Base-by-base conservation (phyloP, 2,113 vertebrate genomes). In the Lampris incognitus region DNA sequence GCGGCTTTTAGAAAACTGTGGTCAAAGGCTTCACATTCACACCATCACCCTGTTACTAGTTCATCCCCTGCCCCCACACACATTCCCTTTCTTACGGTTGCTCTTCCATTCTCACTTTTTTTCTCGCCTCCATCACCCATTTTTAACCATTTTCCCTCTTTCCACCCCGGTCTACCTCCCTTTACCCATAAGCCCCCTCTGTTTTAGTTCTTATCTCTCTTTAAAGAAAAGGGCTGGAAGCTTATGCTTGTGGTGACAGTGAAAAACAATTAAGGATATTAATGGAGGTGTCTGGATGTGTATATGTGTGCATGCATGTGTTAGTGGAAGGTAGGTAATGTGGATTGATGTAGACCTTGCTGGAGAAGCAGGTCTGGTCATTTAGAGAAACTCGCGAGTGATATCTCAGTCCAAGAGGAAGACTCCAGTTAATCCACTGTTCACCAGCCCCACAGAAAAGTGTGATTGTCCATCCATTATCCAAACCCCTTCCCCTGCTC, bases 161-260 rank as follows among this genome's bases (percentile, higher is more conserved):
- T 71, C 46, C 46, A 69, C 76, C 68, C 65, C 78, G 58, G 52
- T 55, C 72, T 70, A 77, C 77, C 81, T 85, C 87, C 76, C 48
- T 72, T 71, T 66, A 64, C 79, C 79, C 74, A 85, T 84, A 78
- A 87, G 69, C 66, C n/a, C 66, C 64, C 37, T 78, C 71, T 81
- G 83, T 88, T 86, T 85, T 37, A 10, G 60, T 72, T 71, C 60
- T 63, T 67, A 57, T 69, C 74, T 64, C 64, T 78, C 69, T 9
- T 41, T 4, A 10, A 9, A 61, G 59, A 42, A 7, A 13, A 24
- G 24, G 9, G 37, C 36, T 3, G 57, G 9, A 38, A 8, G 5
- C 59, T 5, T 61, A 68, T 42, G 76, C 73, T 48, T 40, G 1
- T 7, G 3, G 82, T 71, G 78, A 67, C 78, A 42, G 60, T 41